Evolutionary conservation across 2,888 invertebrate species (phyloP).

Genomic region (Spilarctia lutea): DNA sequence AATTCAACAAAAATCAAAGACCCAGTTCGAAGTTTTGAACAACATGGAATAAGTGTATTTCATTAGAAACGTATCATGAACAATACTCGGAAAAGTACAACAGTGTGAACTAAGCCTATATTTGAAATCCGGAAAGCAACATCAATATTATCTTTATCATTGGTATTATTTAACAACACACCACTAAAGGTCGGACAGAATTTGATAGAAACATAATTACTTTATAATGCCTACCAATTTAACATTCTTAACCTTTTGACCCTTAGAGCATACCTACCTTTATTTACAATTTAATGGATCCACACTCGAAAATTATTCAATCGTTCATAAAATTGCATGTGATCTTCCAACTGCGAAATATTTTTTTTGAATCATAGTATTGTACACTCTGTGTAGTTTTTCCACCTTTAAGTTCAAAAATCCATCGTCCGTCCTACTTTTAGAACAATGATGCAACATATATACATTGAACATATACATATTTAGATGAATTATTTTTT

Average conservation of each 20-base stretch:
- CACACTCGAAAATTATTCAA: neutral
- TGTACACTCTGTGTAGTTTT: neutral
- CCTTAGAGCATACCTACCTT: neutral
- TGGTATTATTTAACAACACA: conserved; percentile 45
- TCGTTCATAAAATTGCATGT: neutral
- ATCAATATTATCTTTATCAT: conserved; percentile 57
- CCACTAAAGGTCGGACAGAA: conserved; percentile 50
- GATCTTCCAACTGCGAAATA: neutral
- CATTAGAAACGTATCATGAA: neutral
- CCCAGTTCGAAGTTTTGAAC: neutral
- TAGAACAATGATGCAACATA: neutral
- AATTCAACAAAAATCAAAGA: neutral
- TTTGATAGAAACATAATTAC: conserved; percentile 25
- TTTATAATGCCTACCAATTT: neutral
- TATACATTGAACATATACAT: no score
- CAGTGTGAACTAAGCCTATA: conserved; percentile 28
- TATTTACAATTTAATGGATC: neutral
- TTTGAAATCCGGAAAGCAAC: conserved; percentile 74
- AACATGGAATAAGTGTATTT: neutral
- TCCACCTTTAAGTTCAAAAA: neutral
- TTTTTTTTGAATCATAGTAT: neutral
- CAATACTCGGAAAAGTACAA: neutral
- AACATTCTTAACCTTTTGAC: conserved; percentile 2
- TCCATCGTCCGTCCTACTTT: neutral
- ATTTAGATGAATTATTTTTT: no score